Percentiles rank a stretch among this genome's conserved stretches.
Conservation (phyloP, 2,888 invertebrate species). For the Mycogona germanica region DNA sequence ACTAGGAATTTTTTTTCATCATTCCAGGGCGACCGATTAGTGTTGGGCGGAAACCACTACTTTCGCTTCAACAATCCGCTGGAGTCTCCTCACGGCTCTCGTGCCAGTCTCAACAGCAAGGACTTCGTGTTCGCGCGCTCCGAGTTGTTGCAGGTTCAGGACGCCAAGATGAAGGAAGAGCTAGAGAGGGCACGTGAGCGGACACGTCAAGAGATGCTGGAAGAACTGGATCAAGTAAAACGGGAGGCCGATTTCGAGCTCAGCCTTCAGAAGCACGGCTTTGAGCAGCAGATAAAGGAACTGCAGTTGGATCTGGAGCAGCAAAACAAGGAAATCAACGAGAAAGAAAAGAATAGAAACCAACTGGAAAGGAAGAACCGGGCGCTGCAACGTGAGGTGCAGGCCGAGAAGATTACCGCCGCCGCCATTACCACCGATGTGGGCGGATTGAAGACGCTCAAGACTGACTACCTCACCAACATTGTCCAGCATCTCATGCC, state of each 20-base stretch:
- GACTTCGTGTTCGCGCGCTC: slow-evolving; percentile 3
- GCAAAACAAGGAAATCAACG: neutral
- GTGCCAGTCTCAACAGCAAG: neutral
- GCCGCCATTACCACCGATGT: too few relatives aligned
- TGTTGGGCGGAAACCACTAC: slow-evolving; percentile 45
- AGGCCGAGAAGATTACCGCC: too few relatives aligned
- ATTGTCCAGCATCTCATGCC: too few relatives aligned
- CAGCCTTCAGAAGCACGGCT: slow-evolving; percentile 1
- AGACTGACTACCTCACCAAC: too few relatives aligned
- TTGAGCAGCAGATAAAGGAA: slow-evolving; percentile 5
- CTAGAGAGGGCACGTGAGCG: slow-evolving; percentile 4
- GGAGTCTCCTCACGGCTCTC: neutral
- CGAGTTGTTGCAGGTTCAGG: slow-evolving; percentile 5
- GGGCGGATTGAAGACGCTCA: too few relatives aligned
- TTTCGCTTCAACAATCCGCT: slow-evolving; percentile 8
- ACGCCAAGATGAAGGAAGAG: neutral
- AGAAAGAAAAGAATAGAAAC: neutral
- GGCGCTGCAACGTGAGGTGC: too few relatives aligned
- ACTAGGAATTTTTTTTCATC: neutral
- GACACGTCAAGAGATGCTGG: slow-evolving; percentile 10
- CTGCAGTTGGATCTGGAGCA: neutral
- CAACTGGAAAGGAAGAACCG: neutral
- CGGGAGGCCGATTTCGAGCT: neutral
- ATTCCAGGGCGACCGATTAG: slow-evolving; percentile 41
- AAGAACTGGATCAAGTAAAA: slow-evolving; percentile 6